Conservation (phyloP, 2,888 invertebrate genomes). For the Spicauda simplicius region DNA sequence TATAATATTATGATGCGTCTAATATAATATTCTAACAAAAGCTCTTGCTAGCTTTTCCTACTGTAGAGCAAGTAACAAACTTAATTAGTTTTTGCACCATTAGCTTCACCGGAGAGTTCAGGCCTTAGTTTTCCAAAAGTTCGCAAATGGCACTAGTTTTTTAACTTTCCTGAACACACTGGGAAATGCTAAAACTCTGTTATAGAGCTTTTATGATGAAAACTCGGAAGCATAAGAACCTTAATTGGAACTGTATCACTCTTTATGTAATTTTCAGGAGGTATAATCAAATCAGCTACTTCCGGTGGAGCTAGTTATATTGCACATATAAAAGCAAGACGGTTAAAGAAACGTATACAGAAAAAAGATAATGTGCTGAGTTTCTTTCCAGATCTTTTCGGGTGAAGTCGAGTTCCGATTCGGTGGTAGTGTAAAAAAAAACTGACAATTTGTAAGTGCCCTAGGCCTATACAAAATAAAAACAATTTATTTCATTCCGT, state of each 20-base stretch:
- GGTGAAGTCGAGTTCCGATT: no score
- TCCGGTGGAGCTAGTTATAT: no score
- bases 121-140: slow-evolving; percentile 11
- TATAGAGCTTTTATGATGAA: slow-evolving; percentile 1
- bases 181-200: slow-evolving; percentile 8
- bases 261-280: not conserved
- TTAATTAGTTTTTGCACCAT: slow-evolving; percentile 26
- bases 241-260: not conserved
- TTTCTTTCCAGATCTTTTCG: no score
- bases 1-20: not conserved
- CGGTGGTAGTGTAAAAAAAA: no score
- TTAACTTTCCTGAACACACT: slow-evolving; percentile 12
- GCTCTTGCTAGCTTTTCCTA: not conserved
- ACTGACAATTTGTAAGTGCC: no score
- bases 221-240: not conserved
- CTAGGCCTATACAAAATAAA: no score
- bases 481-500: no score
- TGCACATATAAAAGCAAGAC: no score
- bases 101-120: slow-evolving; percentile 17
- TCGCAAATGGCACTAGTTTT: slow-evolving; percentile 25
- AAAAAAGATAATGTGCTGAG: no score
- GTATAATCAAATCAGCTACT: no score
- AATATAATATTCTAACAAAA: not conserved
- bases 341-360: no score
- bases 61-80: slow-evolving; percentile 4